Base-by-base conservation (phyloP, 1,140 invertebrate genomes). In the Apis cerana region DNA sequence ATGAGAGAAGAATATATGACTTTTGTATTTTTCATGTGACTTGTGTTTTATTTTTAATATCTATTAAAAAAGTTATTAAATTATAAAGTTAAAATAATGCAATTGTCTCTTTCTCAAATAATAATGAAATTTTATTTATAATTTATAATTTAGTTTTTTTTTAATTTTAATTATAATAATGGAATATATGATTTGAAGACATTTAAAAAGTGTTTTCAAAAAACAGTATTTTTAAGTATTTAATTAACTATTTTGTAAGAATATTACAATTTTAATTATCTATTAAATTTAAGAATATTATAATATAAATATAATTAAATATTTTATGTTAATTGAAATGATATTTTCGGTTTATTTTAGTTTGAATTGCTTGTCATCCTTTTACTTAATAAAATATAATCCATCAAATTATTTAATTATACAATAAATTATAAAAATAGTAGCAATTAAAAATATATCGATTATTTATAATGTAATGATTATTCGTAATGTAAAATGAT, bases 301-400 rank as follows among this genome's bases (percentile, higher is more conserved):
- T 27, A 10, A 64, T 33, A 65, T n/a, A 52, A 65, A 15, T 52
- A 12, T n/a, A 71, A 80, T 75, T 58, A 75, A 80, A 80, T 52
- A 19, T 74, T 65, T 80, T 27, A 74, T 43, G 8, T 33, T 4
- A 8, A 13, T 9, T 11, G 15, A 19, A 23, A n/a, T 33, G 50
- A 58, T 80, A 56, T 75, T 17, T 33, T 56, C 33, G 43, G 19
- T 80, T 80, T 75, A 75, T 58, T 27, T 65, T 19, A 33, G 27
- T 27, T 65, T 80, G 19, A 27, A 67, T 80, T 65, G 68, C 7
- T 9, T 15, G 17, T n/a, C 50, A 1, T 62, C 15, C 17, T 56
- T 8, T 61, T 17, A 1, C 17, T 17, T 61, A 8, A 43, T 43
- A 43, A 43, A 43, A 43, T 43, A 7, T 80, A 70, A 80, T 62